These are phyloP conservation scores for Tyto alba DNA, from an alignment of 2,113 vertebrate genomes.

Conservation along the genomic window DNA sequence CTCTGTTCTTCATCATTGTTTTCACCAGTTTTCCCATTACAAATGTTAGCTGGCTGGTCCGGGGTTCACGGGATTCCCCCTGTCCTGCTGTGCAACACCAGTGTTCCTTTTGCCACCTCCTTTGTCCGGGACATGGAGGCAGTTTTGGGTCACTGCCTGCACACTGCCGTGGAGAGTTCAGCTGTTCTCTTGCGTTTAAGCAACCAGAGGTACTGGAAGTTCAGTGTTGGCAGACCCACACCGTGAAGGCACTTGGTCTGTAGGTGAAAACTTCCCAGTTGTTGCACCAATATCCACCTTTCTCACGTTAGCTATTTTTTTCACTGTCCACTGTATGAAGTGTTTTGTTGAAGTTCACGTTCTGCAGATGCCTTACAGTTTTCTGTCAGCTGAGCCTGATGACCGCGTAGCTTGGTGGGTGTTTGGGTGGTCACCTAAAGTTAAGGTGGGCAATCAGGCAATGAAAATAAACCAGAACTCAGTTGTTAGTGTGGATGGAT, in stretches of 20 bases:
- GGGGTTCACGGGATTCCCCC: background rate
- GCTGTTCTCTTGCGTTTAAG: accelerated
- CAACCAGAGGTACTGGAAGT: background rate
- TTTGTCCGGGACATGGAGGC: background rate
- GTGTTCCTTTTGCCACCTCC: background rate
- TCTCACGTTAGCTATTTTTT: accelerated
- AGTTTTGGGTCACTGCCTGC: background rate
- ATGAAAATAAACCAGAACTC: background rate
- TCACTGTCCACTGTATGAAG: background rate
- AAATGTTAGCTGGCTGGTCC: background rate
- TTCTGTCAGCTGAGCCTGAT: too few relatives aligned
- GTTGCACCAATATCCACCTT: too few relatives aligned
- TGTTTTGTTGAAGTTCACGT: background rate
- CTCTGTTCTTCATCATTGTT: background rate
- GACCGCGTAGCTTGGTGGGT: accelerated
- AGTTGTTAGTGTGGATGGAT: accelerated
- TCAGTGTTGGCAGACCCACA: background rate
- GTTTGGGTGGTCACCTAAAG: background rate
- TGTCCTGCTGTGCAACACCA: too few relatives aligned
- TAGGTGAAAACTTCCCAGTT: background rate
- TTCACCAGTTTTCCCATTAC: background rate
- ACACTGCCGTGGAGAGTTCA: background rate
- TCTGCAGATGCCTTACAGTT: background rate
- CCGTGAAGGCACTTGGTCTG: background rate
- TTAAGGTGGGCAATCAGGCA: background rate